Evolutionary conservation across 1,140 invertebrate species (phyloP).

Genomic region (Zaprionus inermis): DNA sequence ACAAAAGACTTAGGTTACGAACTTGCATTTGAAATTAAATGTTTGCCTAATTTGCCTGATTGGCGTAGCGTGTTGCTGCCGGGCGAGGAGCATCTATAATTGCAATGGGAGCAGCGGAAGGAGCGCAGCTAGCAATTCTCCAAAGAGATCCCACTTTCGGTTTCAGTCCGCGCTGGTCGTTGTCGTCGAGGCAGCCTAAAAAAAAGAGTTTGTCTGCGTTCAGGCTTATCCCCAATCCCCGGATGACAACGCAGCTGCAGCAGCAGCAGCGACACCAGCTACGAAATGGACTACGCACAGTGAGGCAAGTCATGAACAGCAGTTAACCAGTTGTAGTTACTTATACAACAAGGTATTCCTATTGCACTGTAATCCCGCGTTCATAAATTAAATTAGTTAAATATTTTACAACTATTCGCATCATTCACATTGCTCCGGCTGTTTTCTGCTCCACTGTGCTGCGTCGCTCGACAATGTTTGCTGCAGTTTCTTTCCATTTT

Average conservation of each 20-base stretch:
- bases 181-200: slow-evolving; percentile 57
- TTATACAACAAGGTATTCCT: background rate
- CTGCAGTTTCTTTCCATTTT: slow-evolving; percentile 54
- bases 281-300: slow-evolving; percentile 21
- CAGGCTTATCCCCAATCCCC: slow-evolving; percentile 43
- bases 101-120: background rate
- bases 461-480: slow-evolving; percentile 73
- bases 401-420: background rate
- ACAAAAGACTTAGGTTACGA: slow-evolving; percentile 77
- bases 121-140: slow-evolving; percentile 44
- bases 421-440: background rate
- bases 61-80: slow-evolving; percentile 48
- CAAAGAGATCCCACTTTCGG: slow-evolving; percentile 76
- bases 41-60: slow-evolving; percentile 78
- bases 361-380: no score
- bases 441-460: background rate
- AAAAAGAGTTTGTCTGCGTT: slow-evolving; percentile 57
- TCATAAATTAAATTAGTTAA: no score
- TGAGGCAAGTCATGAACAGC: background rate
- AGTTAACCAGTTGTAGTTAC: background rate
- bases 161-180: slow-evolving; percentile 58
- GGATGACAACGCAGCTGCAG: slow-evolving; percentile 17
- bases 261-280: slow-evolving; percentile 15
- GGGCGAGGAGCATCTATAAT: slow-evolving; percentile 3
- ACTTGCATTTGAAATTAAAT: slow-evolving; percentile 73